Evolutionary conservation across 2,797 vertebrate species (phyloP).

Genomic region (Melanotaenia parkinsoni): DNA sequence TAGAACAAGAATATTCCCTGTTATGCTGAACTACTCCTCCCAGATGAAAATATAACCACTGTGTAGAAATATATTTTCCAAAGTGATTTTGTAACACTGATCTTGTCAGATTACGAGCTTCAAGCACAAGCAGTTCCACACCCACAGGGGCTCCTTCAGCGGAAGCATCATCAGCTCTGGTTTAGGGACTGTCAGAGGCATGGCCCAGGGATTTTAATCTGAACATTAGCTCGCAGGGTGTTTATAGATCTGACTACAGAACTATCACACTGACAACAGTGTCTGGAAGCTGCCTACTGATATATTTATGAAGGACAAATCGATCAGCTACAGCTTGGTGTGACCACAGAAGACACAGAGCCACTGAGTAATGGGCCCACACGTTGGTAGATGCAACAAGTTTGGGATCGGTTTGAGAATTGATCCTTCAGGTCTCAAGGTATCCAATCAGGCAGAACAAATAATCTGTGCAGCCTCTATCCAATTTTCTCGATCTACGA

Average conservation of each 20-base stretch:
- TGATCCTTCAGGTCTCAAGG: constrained; percentile 29
- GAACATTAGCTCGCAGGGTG: constrained; percentile 20
- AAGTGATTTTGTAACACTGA: constrained; percentile 39
- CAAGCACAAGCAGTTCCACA: constrained; percentile 38
- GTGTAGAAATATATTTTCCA: constrained; percentile 31
- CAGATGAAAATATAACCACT: constrained; percentile 6
- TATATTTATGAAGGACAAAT: constrained; percentile 32
- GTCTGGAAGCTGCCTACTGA: constrained; percentile 33
- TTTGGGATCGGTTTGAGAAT: constrained; percentile 38
- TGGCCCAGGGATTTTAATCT: constrained; percentile 16
- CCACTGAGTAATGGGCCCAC: constrained; percentile 35
- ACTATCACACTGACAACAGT: constrained; percentile 14
- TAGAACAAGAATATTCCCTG: neutral
- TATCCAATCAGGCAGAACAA: constrained; percentile 49
- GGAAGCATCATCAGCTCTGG: constrained; percentile 5
- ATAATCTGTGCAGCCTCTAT: constrained; percentile 36
- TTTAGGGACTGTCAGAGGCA: neutral
- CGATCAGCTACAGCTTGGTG: constrained; percentile 22
- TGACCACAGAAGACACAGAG: constrained; percentile 33
- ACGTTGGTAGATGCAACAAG: constrained; percentile 37
- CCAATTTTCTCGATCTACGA: constrained; percentile 35
- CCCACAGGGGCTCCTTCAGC: neutral
- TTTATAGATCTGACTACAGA: constrained; percentile 15
- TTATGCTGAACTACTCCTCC: constrained; percentile 6
- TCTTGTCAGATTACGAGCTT: constrained; percentile 47